Percentiles rank a stretch among this genome's conserved stretches.
Conservation (phyloP, 2,797 vertebrate species). For the Balearica regulorum region DNA sequence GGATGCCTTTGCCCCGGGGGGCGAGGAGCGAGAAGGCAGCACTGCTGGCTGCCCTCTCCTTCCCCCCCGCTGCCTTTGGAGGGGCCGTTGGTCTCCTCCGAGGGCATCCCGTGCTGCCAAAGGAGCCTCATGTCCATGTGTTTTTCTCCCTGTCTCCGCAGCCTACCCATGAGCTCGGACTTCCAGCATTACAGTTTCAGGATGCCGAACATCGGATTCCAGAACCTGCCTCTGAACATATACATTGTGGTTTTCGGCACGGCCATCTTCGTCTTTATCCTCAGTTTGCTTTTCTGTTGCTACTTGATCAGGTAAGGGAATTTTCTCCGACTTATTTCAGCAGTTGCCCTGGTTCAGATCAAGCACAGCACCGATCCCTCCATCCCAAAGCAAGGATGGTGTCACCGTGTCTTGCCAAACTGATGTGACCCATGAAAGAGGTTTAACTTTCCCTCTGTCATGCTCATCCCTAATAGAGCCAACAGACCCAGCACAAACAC, state of each 20-base stretch:
- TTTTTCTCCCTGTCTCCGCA: conserved; percentile 60
- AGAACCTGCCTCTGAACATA: conserved; percentile 99
- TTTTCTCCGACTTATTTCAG: background rate
- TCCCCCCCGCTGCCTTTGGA: background rate
- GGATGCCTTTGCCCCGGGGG: background rate
- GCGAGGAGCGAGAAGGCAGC: background rate
- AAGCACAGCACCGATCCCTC: background rate
- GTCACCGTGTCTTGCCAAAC: background rate
- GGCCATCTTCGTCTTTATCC: conserved; percentile 98
- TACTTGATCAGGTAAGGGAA: conserved; percentile 93
- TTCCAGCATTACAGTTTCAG: conserved; percentile 97
- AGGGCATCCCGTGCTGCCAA: background rate
- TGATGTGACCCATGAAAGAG: too few species aligned
- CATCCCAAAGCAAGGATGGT: background rate
- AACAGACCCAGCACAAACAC: accelerated
- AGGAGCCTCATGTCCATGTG: background rate
- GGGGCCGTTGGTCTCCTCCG: accelerated
- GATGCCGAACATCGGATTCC: conserved; percentile 99
- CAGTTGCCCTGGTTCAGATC: background rate
- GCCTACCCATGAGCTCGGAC: conserved; percentile 95
- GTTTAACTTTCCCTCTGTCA: background rate
- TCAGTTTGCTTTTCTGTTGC: conserved; percentile 99
- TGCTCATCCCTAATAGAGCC: background rate
- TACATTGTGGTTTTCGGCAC: conserved; percentile 99
- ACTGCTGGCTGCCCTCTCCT: background rate